phyloP scores from a whole-genome alignment of 2,888 invertebrate genomes.

The Euplexia lucipara region DNA sequence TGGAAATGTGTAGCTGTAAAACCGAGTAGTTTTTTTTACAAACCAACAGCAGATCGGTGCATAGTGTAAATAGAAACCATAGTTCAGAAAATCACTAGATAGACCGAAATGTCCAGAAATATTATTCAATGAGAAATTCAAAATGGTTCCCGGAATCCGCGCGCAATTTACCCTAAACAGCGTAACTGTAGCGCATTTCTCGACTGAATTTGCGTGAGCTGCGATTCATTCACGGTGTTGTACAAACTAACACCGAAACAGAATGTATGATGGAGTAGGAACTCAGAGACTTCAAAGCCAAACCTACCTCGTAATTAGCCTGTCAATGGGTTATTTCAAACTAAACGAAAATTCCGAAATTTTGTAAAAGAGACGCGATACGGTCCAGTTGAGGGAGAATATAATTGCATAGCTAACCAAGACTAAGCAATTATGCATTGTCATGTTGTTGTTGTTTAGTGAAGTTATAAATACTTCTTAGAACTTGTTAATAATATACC shows the following conservation, averaged over 20 bases:
- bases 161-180: constrained; percentile 1
- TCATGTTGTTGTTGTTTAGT: too few species aligned
- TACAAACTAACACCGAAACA: constrained; percentile 20
- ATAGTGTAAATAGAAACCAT: not conserved
- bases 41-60: not conserved
- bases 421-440: too few species aligned
- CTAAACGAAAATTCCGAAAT: not conserved
- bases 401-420: too few species aligned
- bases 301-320: not conserved
- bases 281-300: not conserved
- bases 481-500: too few species aligned
- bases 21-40: not conserved
- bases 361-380: too few species aligned
- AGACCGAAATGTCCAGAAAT: not conserved
- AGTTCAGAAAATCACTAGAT: not conserved
- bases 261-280: constrained; percentile 35
- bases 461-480: too few species aligned
- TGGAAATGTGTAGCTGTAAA: not conserved
- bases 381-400: too few species aligned
- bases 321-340: not conserved
- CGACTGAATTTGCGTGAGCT: constrained; percentile 4
- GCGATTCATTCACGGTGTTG: not conserved
- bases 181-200: constrained; percentile 1
- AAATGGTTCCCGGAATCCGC: constrained; percentile 1
- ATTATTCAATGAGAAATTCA: constrained; percentile 1